Evolutionary conservation across 1,140 invertebrate genomes (phyloP), one percentile per base, ranked within the genome.

Genomic region (Archegozetes longisetosus): DNA sequence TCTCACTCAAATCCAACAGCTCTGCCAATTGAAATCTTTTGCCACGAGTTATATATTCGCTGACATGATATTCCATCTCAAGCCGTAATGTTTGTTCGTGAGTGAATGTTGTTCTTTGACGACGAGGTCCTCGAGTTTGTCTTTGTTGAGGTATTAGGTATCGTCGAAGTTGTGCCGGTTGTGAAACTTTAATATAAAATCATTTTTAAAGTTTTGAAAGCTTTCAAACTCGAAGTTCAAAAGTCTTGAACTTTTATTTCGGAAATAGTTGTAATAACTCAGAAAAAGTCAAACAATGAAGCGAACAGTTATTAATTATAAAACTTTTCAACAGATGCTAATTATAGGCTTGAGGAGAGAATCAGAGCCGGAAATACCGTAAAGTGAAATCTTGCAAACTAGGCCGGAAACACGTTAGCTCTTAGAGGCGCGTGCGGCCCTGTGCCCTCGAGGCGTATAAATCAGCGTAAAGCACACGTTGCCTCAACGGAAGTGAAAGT

Each of bases 101-200:
- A 55, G 86, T 92, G 71, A 96, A 96, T 0, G 90, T 95, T 2
- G 92, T 96, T 40, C 91, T 77, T 72, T 95, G 91, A 28, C 91
- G 77, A 49, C 91, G 71, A 29, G 60, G 54, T 22, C 58, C 52
- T 1, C 58, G 58, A 23, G 9, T 51, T 51, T 20, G 20, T 6
- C 50, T 4, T n/a, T 51, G 50, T 25, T 20, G 50, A 9, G 50
- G 20, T 51, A 20, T n/a, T 4, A 51, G 24, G 20, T 22, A 51
- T 6, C 50, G 50, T n/a, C 50, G 4, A 4, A 51, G 50, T 20
- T 51, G 50, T 4, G 20, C 24, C 24, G 50, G 20, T 6, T 12
- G 6, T 51, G 4, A 12, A 51, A 20, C 50, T 51, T 6, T 20
- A 51, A 26, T 51, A 9, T 40, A 40, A n/a, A n/a, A n/a, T n/a